These are phyloP conservation scores for Zhengitettix transpicula DNA, from an alignment of 2,888 invertebrate species.

Conservation along the genomic window DNA sequence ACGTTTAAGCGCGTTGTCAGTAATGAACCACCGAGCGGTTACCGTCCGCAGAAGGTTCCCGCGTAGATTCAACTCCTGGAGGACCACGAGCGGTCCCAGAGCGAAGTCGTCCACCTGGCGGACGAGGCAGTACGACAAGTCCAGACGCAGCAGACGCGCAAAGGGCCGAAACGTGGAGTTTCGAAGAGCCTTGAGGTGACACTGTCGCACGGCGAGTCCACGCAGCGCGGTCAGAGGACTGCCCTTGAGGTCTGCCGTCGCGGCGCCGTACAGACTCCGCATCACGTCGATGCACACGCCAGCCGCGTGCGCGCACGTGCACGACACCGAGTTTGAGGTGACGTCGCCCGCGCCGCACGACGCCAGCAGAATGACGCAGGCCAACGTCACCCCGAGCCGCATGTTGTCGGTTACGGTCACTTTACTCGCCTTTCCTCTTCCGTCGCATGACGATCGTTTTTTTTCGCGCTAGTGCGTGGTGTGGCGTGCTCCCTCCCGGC, in stretches of 20 bases:
- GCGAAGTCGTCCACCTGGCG: not conserved
- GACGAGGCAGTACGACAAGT: not conserved
- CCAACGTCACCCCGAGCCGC: not conserved
- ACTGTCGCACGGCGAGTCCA: not conserved
- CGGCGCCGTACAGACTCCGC: not conserved
- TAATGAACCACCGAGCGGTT: not conserved
- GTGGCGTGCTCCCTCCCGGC: not conserved
- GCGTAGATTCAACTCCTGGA: not conserved
- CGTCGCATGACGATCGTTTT: slow-evolving; percentile 5
- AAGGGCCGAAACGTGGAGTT: not conserved
- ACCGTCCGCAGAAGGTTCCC: not conserved
- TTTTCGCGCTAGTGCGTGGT: not conserved
- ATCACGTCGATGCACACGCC: not conserved
- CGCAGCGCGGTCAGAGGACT: not conserved
- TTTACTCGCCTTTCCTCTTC: slow-evolving; percentile 1
- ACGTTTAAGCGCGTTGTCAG: slow-evolving; percentile 34
- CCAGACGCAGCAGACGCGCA: not conserved
- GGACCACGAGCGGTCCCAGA: not conserved
- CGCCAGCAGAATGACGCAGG: slow-evolving; percentile 22
- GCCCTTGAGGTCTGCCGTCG: not conserved
- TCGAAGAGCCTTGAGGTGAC: not conserved
- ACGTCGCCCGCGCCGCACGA: slow-evolving; percentile 12
- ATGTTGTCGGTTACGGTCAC: not conserved
- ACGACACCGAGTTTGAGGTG: not conserved
- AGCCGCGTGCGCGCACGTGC: not conserved